These are phyloP conservation scores for Drosophila kambysellisi DNA, from an alignment of 2,888 invertebrate species.

Conservation along the genomic window DNA sequence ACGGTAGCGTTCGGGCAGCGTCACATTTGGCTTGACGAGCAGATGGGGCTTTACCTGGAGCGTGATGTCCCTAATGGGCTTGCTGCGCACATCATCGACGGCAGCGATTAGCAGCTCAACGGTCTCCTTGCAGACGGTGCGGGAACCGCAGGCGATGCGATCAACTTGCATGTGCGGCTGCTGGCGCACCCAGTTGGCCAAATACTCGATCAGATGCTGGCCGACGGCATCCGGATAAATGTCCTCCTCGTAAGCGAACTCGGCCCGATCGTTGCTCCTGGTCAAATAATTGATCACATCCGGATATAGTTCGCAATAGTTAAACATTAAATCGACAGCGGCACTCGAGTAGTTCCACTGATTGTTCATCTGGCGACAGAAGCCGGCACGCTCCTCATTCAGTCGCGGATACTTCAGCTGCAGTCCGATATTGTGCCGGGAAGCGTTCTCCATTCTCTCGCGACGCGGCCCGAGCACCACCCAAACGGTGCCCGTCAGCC, in stretches of 20 bases:
- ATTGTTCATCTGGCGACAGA: conserved; percentile 89
- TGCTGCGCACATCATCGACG: conserved; percentile 85
- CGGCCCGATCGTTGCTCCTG: conserved; percentile 86
- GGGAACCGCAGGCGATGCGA: conserved; percentile 89
- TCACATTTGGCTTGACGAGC: conserved; percentile 87
- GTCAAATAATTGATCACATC: conserved; percentile 88
- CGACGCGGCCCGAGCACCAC: conserved; percentile 87
- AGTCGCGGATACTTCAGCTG: conserved; percentile 95
- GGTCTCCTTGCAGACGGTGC: conserved; percentile 89
- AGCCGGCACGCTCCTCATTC: conserved; percentile 92
- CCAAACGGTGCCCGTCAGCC: conserved; percentile 94
- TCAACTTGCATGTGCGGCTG: conserved; percentile 88
- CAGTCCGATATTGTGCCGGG: conserved; percentile 92
- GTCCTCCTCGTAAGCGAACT: conserved; percentile 89
- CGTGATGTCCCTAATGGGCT: conserved; percentile 86
- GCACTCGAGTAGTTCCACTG: conserved; percentile 93
- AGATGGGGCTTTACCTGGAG: conserved; percentile 93
- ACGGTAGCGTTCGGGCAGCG: conserved; percentile 85
- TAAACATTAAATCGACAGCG: conserved; percentile 89
- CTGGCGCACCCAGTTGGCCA: conserved; percentile 89
- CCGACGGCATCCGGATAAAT: conserved; percentile 87
- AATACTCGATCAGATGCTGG: conserved; percentile 85
- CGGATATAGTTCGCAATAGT: conserved; percentile 90
- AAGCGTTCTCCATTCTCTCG: conserved; percentile 83
- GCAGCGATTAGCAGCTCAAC: conserved; percentile 84